Evolutionary conservation across 2,888 invertebrate species (phyloP), one percentile per base, ranked within the genome.

Genomic region (Cataglyphis livida): DNA sequence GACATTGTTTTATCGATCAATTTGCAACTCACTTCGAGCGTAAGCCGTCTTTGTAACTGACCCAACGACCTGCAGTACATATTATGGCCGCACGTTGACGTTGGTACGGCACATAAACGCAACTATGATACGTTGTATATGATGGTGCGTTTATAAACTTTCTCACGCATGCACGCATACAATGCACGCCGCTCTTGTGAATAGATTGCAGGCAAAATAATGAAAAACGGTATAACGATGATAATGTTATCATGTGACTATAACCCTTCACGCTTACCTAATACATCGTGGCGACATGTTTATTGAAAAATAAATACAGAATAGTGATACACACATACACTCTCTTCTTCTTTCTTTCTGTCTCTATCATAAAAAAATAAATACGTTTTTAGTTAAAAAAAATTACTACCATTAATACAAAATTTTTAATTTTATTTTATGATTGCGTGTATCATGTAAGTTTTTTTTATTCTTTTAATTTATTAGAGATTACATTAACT

Each of bases 61-160:
- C 78, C 85, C 66, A 59, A 62, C 78, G 68, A 85, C 81, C 62
- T 78, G 74, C 59, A 12, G 12, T 73, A 65, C 83, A 85, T 84
- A 61, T 66, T 57, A 44, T 35, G 57, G 66, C 18, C 38, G 64
- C 79, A 32, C 70, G 62, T 68, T 83, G 74, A 81, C 71, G 84
- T 66, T 59, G 71, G 71, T 38, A 59, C 54, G 28, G 21, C 57
- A 48, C 59, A 51, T 59, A 44, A 71, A 62, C 57, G 65, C 73
- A 81, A 83, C 81, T 85, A 74, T 57, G 81, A 73, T 28, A 48
- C 44, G 70, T 70, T 59, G 70, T 15, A 35, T 51, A 51, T n/a
- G 51, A 51, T 59, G 59, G 38, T 78, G 78, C 78, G 70, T 79
- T 79, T 79, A 79, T 79, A 59, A 79, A 79, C 59, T 79, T 79